A percentile compares a stretch with the other conserved stretches of the same genome.
phyloP scores from a whole-genome alignment of 2,797 vertebrate species.

The Macrochelys suwanniensis region DNA sequence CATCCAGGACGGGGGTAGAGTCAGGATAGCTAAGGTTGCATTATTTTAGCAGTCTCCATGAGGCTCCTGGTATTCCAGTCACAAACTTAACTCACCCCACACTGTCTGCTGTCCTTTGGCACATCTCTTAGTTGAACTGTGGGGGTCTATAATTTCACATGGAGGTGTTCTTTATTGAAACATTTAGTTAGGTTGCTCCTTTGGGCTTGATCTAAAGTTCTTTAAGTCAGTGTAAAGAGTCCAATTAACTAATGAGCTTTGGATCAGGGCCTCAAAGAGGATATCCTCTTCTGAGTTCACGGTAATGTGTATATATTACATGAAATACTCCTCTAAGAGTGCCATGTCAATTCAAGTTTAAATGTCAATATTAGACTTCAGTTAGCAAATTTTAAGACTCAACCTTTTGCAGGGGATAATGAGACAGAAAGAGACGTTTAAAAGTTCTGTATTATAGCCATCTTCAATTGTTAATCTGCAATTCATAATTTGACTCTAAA shows the following conservation, averaged over 20 bases:
- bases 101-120: background rate
- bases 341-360: background rate
- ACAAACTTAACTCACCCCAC: background rate
- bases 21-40: background rate
- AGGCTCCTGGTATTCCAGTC: background rate
- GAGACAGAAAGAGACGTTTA: background rate
- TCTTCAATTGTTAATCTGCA: background rate
- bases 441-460: background rate
- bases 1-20: background rate
- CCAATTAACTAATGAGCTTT: background rate
- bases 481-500: background rate
- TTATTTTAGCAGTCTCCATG: background rate
- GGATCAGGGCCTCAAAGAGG: background rate
- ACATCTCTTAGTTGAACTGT: background rate
- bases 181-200: background rate
- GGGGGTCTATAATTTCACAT: too few species aligned
- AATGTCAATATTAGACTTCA: background rate
- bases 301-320: background rate
- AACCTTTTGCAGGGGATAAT: background rate
- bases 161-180: too few species aligned
- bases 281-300: background rate
- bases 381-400: background rate
- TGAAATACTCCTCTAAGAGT: background rate
- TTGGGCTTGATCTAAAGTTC: fast-evolving
- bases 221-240: fast-evolving